These are phyloP conservation scores for Virgularia gustaviana DNA, from an alignment of 92 coral and sea anemone genomes.

Conservation along the genomic window DNA sequence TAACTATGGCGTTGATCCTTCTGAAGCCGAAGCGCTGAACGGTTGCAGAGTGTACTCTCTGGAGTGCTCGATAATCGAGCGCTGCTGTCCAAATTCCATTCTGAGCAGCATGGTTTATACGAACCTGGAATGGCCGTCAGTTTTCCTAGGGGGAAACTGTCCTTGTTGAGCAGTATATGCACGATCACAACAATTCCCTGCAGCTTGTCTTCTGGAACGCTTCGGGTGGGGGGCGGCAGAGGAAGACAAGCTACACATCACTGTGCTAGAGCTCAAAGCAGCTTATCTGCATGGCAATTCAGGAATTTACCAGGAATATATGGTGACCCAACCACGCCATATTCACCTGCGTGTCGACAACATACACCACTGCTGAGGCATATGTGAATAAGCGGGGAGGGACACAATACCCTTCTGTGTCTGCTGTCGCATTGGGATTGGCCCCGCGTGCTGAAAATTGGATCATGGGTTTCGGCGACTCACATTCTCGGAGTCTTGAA, in stretches of 20 bases:
- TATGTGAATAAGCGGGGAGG: slow-evolving; percentile 54
- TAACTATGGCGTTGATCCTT: background rate
- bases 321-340: slow-evolving; percentile 1
- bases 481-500: slow-evolving; percentile 63
- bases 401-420: slow-evolving; percentile 18
- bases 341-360: slow-evolving; percentile 57
- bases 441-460: slow-evolving; percentile 33
- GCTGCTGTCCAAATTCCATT: slow-evolving; percentile 48
- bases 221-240: slow-evolving; percentile 38
- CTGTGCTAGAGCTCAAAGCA: slow-evolving; percentile 46
- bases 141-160: too few relatives aligned
- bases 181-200: too few relatives aligned
- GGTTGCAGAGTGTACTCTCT: slow-evolving; percentile 16
- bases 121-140: slow-evolving; percentile 41
- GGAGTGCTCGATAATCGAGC: slow-evolving; percentile 35
- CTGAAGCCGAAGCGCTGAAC: background rate
- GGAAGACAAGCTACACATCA: slow-evolving; percentile 47
- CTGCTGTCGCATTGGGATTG: slow-evolving; percentile 42
- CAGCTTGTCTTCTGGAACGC: slow-evolving; percentile 34
- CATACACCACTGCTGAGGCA: slow-evolving; percentile 51
- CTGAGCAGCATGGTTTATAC: slow-evolving; percentile 55
- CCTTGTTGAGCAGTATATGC: too few relatives aligned
- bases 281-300: too few relatives aligned
- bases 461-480: slow-evolving; percentile 54
- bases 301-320: too few relatives aligned